phyloP scores from a whole-genome alignment of 1,140 invertebrate species.

The Drosophila grimshawi region DNA sequence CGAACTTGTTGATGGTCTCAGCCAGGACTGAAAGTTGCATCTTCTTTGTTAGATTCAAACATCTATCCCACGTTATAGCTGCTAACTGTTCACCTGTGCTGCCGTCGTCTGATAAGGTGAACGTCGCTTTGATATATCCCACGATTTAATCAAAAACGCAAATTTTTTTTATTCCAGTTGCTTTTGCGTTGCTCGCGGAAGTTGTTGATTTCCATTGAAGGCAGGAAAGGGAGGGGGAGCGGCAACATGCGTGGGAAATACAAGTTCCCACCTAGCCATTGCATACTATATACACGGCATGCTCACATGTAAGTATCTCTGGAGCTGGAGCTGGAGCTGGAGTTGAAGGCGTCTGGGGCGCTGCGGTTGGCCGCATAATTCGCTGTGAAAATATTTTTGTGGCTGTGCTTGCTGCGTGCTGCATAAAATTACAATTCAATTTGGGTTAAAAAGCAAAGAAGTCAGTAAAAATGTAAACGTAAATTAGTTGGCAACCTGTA shows the following conservation, averaged over 20 bases:
- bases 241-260: conserved; percentile 73
- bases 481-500: neutral
- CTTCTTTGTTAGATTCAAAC: conserved; percentile 20
- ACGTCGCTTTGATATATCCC: conserved; percentile 65
- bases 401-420: conserved; percentile 64
- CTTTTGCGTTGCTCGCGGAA: conserved; percentile 55
- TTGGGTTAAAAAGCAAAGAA: conserved; percentile 40
- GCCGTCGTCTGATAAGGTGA: conserved; percentile 49
- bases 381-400: conserved; percentile 78
- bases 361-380: conserved; percentile 80
- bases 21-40: conserved; percentile 9
- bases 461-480: neutral
- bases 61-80: conserved; percentile 51
- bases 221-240: conserved; percentile 9
- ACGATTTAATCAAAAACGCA: conserved; percentile 83
- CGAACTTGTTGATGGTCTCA: neutral
- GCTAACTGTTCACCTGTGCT: conserved; percentile 39
- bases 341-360: conserved; percentile 19
- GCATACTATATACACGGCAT: conserved; percentile 25
- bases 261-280: conserved; percentile 51
- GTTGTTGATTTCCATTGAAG: conserved; percentile 65
- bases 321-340: conserved; percentile 5
- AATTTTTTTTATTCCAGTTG: conserved; percentile 48
- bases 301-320: conserved; percentile 34
- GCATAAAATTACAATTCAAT: conserved; percentile 80